These are phyloP conservation scores for Tiliacea citrago DNA, from an alignment of 2,888 invertebrate genomes.

Conservation along the genomic window DNA sequence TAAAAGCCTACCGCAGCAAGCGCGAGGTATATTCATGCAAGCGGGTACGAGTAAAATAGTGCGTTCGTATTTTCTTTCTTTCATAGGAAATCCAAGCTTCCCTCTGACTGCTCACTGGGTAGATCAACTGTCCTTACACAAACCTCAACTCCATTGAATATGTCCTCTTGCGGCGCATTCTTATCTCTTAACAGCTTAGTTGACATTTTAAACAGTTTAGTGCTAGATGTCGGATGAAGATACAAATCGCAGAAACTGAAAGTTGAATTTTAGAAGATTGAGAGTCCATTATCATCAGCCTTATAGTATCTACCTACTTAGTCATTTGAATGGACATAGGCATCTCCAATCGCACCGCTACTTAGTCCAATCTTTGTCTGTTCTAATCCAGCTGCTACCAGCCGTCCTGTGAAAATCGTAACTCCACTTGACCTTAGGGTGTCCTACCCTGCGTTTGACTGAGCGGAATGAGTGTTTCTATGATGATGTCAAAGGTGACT, in stretches of 20 bases:
- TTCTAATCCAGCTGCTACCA: not conserved
- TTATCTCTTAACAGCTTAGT: conserved; percentile 93
- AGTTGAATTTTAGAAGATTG: conserved; percentile 6
- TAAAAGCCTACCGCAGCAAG: too few relatives aligned
- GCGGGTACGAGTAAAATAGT: too few relatives aligned
- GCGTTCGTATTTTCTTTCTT: too few relatives aligned
- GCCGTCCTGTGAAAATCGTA: not conserved
- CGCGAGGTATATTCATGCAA: too few relatives aligned
- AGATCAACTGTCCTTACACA: conserved; percentile 15
- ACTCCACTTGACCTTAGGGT: not conserved
- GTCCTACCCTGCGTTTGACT: not conserved
- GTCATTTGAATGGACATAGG: not conserved
- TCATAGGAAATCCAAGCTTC: too few relatives aligned
- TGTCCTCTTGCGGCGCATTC: conserved; percentile 89
- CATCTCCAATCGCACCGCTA: not conserved
- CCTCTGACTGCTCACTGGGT: too few relatives aligned
- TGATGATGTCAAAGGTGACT: not conserved
- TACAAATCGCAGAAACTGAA: conserved; percentile 92
- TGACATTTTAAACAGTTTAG: conserved; percentile 93
- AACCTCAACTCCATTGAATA: conserved; percentile 92
- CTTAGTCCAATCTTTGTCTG: not conserved
- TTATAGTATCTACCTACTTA: not conserved
- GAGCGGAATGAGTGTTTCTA: not conserved
- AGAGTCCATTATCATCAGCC: too few relatives aligned
- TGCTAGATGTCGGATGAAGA: conserved; percentile 94